Evolutionary conservation across 53 echinoderm and acorn worm species (phyloP), one percentile per base, ranked within the genome.

Genomic region (Antedon mediterranea): DNA sequence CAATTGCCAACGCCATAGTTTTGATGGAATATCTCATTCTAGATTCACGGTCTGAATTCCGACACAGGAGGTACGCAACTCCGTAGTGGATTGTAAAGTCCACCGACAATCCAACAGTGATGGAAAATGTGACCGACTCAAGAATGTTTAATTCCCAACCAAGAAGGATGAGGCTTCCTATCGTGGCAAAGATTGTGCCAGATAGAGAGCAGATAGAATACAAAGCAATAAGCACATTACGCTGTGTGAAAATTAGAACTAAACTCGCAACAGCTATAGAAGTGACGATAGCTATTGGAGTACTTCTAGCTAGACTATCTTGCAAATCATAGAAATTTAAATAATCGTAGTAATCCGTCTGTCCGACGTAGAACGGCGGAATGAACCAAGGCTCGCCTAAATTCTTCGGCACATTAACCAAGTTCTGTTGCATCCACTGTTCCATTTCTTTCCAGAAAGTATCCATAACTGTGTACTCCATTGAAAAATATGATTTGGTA

Each of bases 1-100:
- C 72, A n/a, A 85, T 85, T 4, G 85, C 81, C 0, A 43, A 29
- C 0, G 77, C 20, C 85, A 85, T 85, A 0, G 81, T 81, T 44
- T 72, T 32, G 18, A 85, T 15, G 14, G 85, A 80, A 72, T 41
- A 81, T 9, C 28, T 32, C 0, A 81, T 73, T 31, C 76, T 73
- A 3, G 72, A n/a, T 0, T 44, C n/a, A 2, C 81, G 33, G 30
- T 34, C 71, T 27, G 34, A 26, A 23, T 32, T 11, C 14, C 31
- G 76, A 15, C 80, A 80, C 28, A 85, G 72, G 32, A 42, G 78
- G 30, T 76, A 85, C 0, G 81, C 85, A 4, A 85, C 85, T 27
- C 85, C 81, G 57, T 81, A 85, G 71, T 85, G 85, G 32, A 85
- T 79, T 2, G 85, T 85, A 28, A 85, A 85, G 57, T 85, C 85